Conservation (phyloP, 53 echinoderm and acorn worm species). For the Holothuria scabra region DNA sequence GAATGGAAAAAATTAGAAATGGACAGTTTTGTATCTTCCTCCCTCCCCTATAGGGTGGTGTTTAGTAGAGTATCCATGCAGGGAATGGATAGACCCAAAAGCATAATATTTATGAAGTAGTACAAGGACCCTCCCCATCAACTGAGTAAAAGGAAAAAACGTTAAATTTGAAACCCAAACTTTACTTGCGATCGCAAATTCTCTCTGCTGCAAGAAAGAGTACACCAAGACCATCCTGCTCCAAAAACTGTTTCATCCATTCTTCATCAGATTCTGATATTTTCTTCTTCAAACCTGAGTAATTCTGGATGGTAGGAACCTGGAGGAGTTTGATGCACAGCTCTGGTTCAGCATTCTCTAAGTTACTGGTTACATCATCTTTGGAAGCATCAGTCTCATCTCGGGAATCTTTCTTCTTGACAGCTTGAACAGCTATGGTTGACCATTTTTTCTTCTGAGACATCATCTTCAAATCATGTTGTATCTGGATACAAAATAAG, state of each 20-base stretch:
- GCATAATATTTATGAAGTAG: too few relatives aligned
- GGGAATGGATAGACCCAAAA: too few relatives aligned
- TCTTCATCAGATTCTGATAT: slow-evolving; percentile 57
- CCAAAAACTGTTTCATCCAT: slow-evolving; percentile 82
- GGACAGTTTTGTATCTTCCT: too few relatives aligned
- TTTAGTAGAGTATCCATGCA: too few relatives aligned
- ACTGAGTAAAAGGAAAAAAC: too few relatives aligned
- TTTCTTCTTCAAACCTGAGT: slow-evolving; percentile 77
- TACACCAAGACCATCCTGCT: slow-evolving; percentile 77
- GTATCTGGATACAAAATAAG: background rate
- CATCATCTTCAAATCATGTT: slow-evolving; percentile 7
- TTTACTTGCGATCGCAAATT: slow-evolving; percentile 57
- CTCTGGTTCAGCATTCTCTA: slow-evolving; percentile 96
- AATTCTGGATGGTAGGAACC: slow-evolving; percentile 89
- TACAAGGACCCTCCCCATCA: too few relatives aligned
- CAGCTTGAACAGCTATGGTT: background rate
- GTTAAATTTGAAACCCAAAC: background rate
- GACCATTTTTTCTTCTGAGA: slow-evolving; percentile 17
- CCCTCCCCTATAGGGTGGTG: too few relatives aligned
- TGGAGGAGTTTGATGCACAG: slow-evolving; percentile 93
- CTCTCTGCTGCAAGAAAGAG: slow-evolving; percentile 64
- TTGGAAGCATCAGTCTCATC: slow-evolving; percentile 42
- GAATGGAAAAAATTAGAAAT: too few relatives aligned
- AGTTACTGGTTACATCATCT: slow-evolving; percentile 54
- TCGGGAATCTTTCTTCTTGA: background rate